Conservation (phyloP, 2,113 vertebrate species). For the Neodontobutis hainanensis region DNA sequence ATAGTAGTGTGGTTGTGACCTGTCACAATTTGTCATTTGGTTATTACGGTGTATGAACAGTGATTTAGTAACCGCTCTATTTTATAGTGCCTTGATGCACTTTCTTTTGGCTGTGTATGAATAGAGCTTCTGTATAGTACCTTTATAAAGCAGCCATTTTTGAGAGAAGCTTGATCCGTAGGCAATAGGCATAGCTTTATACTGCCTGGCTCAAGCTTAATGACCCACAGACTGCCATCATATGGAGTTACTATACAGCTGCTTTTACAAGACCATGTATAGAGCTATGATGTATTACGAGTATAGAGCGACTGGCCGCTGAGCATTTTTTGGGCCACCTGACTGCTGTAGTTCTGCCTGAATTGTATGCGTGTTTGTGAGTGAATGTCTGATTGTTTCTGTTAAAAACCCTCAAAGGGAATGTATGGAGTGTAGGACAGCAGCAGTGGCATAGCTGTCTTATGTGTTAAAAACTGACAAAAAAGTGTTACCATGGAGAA, state of each 20-base stretch:
- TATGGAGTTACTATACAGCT: conserved; percentile 67
- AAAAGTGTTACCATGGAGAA: conserved; percentile 48
- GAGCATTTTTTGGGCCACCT: conserved; percentile 65
- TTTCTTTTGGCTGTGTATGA: conserved; percentile 68
- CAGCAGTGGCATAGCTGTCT: conserved; percentile 51
- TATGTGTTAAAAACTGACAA: conserved; percentile 47
- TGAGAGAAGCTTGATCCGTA: conserved; percentile 27
- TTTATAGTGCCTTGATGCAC: conserved; percentile 80
- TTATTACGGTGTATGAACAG: conserved; percentile 45
- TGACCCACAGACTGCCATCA: conserved; percentile 53
- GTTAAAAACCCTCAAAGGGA: conserved; percentile 64
- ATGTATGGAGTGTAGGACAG: conserved; percentile 46
- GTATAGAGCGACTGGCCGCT: conserved; percentile 65
- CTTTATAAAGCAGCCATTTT: conserved; percentile 55
- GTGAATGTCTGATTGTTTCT: conserved; percentile 37
- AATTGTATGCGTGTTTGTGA: conserved; percentile 52
- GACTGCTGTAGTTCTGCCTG: conserved; percentile 72
- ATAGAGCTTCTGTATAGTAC: conserved; percentile 69
- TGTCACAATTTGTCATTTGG: conserved; percentile 49
- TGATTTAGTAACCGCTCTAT: conserved; percentile 68
- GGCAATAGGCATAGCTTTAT: conserved; percentile 49
- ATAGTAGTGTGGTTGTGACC: conserved; percentile 56
- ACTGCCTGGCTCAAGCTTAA: conserved; percentile 39
- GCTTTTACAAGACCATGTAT: conserved; percentile 67
- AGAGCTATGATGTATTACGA: conserved; percentile 64